Conservation (phyloP, 2,888 invertebrate genomes). For the Amorpha juglandis region DNA sequence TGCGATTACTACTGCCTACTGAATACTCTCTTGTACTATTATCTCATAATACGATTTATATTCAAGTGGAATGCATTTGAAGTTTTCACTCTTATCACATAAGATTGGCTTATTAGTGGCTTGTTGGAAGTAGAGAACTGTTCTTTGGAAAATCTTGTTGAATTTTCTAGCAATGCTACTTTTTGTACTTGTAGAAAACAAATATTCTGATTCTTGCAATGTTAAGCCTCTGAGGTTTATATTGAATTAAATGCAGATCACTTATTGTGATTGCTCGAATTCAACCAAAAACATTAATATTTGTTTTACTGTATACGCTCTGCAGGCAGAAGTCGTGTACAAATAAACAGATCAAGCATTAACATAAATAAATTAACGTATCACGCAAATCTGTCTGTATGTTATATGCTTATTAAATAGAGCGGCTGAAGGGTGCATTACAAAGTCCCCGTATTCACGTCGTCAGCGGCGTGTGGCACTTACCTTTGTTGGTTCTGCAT, state of each 20-base stretch:
- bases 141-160: not conserved
- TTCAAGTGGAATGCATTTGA: not conserved
- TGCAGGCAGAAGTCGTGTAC: too few relatives aligned
- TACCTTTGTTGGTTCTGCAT: conserved; percentile 10
- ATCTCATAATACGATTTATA: not conserved
- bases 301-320: too few relatives aligned
- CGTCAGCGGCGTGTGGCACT: not conserved
- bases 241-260: too few relatives aligned
- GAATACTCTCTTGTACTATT: not conserved
- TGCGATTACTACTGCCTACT: not conserved
- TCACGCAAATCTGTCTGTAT: not conserved
- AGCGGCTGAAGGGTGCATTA: not conserved
- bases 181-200: too few relatives aligned
- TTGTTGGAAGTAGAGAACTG: not conserved
- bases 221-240: too few relatives aligned
- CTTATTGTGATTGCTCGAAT: too few relatives aligned
- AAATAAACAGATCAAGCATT: too few relatives aligned
- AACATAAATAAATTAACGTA: not conserved
- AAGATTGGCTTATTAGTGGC: not conserved
- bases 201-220: too few relatives aligned
- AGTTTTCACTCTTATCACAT: not conserved
- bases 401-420: not conserved
- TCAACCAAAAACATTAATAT: too few relatives aligned
- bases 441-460: not conserved
- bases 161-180: not conserved